phyloP scores from a whole-genome alignment of 2,797 vertebrate species.

The Sebastes ruberrimus region DNA sequence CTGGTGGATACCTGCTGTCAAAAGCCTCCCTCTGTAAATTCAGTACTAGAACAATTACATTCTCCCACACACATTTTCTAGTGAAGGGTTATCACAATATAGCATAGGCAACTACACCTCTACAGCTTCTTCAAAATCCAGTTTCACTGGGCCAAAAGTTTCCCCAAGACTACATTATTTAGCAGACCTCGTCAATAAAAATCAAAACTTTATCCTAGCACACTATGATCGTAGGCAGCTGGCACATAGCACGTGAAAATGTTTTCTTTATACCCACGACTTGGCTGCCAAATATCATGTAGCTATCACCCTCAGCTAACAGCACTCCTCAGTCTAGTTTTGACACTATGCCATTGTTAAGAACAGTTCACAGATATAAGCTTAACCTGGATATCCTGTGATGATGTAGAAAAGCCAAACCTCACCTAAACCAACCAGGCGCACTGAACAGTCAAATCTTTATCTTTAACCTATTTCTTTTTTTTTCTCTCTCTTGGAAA shows the following conservation, averaged over 20 bases:
- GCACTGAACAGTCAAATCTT: constrained; percentile 63
- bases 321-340: constrained; percentile 61
- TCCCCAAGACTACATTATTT: constrained; percentile 69
- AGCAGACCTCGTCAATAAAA: constrained; percentile 64
- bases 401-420: constrained; percentile 72
- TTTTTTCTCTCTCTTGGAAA: constrained; percentile 10
- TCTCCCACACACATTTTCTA: constrained; percentile 79
- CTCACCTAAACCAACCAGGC: constrained; percentile 57
- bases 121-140: constrained; percentile 77
- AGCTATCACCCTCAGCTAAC: constrained; percentile 64
- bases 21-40: constrained; percentile 67
- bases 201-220: constrained; percentile 67
- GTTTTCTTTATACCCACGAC: constrained; percentile 55
- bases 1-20: constrained; percentile 69
- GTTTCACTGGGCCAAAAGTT: constrained; percentile 70
- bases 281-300: constrained; percentile 70
- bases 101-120: constrained; percentile 78
- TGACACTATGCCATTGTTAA: constrained; percentile 68
- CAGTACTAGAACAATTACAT: constrained; percentile 78
- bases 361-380: constrained; percentile 76
- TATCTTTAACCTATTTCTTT: constrained; percentile 29
- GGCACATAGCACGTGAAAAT: constrained; percentile 78
- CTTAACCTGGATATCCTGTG: constrained; percentile 80
- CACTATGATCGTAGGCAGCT: constrained; percentile 74
- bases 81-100: constrained; percentile 78